Conservation (phyloP, 2,113 vertebrate species). For the Anoplopoma fimbria region DNA sequence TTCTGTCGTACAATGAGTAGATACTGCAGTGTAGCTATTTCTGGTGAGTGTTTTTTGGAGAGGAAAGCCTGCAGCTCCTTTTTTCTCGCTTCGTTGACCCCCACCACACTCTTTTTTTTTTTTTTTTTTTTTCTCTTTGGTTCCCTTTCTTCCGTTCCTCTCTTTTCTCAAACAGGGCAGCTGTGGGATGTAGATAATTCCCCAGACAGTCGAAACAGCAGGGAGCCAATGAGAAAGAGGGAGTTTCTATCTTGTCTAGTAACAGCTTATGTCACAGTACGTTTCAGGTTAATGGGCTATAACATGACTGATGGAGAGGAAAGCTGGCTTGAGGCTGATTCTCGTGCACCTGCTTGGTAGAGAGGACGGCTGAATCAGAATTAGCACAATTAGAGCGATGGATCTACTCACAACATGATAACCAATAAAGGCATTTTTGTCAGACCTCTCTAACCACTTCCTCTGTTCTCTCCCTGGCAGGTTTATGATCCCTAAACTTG, state of each 20-base stretch:
- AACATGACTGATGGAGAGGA: conserved; percentile 43
- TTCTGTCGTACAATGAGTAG: conserved; percentile 49
- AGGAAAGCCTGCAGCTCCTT: conserved; percentile 64
- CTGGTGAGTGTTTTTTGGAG: conserved; percentile 38
- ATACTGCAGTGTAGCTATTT: conserved; percentile 66
- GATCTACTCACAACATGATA: neutral
- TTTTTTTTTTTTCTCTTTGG: conserved; percentile 15
- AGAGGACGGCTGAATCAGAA: conserved; percentile 11
- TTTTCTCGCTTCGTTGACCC: conserved; percentile 37
- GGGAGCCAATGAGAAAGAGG: conserved; percentile 30
- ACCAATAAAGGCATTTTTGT: neutral
- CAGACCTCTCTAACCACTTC: neutral
- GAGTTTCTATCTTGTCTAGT: conserved; percentile 46
- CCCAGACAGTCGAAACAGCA: conserved; percentile 57
- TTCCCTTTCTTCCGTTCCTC: conserved; percentile 32
- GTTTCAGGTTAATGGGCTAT: conserved; percentile 59
- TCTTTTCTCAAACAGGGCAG: conserved; percentile 57
- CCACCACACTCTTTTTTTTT: neutral
- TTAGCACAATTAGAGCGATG: neutral
- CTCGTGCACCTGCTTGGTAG: neutral
- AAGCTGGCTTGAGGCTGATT: conserved; percentile 44
- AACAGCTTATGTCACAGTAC: conserved; percentile 41
- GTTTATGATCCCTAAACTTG: conserved; percentile 86
- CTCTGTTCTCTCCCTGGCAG: conserved; percentile 67
- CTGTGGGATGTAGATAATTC: conserved; percentile 78